Percentiles rank a stretch among this genome's conserved stretches.
Evolutionary conservation across 2,888 invertebrate species (phyloP).

Genomic region (Meta bourneti): DNA sequence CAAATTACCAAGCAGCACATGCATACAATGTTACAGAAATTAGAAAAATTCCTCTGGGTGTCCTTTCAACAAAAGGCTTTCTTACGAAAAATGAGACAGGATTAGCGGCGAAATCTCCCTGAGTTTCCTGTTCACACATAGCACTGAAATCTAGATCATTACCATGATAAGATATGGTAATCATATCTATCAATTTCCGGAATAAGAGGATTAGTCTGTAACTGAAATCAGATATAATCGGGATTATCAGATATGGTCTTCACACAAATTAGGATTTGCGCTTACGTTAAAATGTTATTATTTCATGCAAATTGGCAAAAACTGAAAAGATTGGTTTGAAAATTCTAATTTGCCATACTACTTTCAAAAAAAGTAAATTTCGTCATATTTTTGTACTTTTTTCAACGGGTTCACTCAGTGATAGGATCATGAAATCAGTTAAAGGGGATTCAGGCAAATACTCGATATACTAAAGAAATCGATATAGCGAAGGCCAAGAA

Average conservation of each 20-base stretch:
- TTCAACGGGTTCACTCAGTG: no score
- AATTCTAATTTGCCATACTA: not conserved
- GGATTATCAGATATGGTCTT: not conserved
- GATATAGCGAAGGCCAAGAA: no score
- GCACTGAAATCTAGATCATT: not conserved
- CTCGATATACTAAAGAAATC: no score
- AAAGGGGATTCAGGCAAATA: no score
- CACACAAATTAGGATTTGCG: no score
- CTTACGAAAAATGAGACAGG: not conserved
- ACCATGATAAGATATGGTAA: not conserved
- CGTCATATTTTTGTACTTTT: not conserved
- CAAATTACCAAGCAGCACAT: no score
- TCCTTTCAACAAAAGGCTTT: not conserved
- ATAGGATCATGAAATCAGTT: no score
- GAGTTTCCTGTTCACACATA: not conserved
- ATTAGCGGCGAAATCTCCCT: not conserved
- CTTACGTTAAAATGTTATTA: no score
- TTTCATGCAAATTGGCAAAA: not conserved
- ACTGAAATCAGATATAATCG: not conserved
- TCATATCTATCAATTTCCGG: not conserved
- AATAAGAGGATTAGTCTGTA: not conserved
- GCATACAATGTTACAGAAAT: no score
- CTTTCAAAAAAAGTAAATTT: not conserved
- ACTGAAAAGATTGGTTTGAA: not conserved
- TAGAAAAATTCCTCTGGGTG: not conserved